Evolutionary conservation across 2,888 invertebrate genomes (phyloP), one percentile per base, ranked within the genome.

Genomic region (Amphipoea lucens): DNA sequence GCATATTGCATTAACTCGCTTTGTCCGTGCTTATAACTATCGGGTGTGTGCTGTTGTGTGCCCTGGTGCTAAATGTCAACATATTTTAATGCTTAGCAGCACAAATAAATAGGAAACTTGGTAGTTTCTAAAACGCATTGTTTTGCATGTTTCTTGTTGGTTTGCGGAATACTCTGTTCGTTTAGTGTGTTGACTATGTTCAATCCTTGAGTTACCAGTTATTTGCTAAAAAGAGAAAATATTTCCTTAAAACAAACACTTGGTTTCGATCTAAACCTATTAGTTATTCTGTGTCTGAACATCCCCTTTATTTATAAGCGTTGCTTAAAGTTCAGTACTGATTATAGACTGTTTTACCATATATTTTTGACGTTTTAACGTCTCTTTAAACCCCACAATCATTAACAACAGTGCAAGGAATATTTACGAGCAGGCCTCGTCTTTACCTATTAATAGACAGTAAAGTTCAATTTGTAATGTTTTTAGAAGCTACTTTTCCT

Each of bases 1-100:
- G 86, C 89, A 89, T 88, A 90, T 87, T 85, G 80, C 84, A 88
- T 82, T 78, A 74, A 85, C 79, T 82, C 69, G 74, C 85, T 90
- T 90, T 87, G 89, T 90, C 76, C 76, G 62, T 70, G 83, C 76
- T 66, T 83, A 83, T 80, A 80, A 84, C 74, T 83, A 77, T 77
- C 80, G 54, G 23, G 65, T 81, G 54, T 85, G 80, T 82, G 82
- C 71, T 75, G 76, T 23, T 66, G 75, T 77, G 23, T 73, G 69
- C 57, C 66, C n/a, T 71, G 57, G 40, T 70, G 80, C 65, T 88
- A 87, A 87, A 89, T 88, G 83, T 82, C 86, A 86, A 80, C 79
- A 74, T 81, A 83, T 82, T 87, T 79, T 65, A 87, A 81, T 66
- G 76, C 68, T 36, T 63, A 54, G 42, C 17, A 40, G 45, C 68